These are phyloP conservation scores for Agapornis canus DNA, from an alignment of 2,797 vertebrate species.

Conservation along the genomic window DNA sequence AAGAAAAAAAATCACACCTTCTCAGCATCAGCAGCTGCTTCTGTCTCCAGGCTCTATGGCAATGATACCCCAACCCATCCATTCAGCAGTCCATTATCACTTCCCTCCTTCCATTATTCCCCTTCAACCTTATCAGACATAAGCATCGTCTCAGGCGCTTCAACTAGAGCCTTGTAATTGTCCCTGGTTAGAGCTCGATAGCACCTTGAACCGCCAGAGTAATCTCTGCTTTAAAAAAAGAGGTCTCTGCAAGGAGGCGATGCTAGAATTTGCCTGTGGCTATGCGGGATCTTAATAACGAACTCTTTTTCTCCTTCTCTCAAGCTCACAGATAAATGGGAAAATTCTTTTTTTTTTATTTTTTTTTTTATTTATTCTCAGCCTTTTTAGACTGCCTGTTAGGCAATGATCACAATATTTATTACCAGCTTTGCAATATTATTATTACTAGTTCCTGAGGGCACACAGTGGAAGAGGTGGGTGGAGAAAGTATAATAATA, in stretches of 20 bases:
- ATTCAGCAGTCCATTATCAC: slow-evolving; percentile 94
- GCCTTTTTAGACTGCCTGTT: slow-evolving; percentile 88
- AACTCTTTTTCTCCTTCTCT: slow-evolving; percentile 83
- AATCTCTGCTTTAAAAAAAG: slow-evolving; percentile 91
- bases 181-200: slow-evolving; percentile 96
- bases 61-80: slow-evolving; percentile 92
- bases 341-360: slow-evolving; percentile 78
- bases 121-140: slow-evolving; percentile 88
- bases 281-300: slow-evolving; percentile 90
- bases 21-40: slow-evolving; percentile 87
- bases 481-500: slow-evolving; percentile 58
- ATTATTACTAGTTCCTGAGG: slow-evolving; percentile 83
- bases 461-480: slow-evolving; percentile 75
- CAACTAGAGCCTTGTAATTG: slow-evolving; percentile 94
- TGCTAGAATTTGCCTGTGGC: slow-evolving; percentile 93
- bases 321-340: slow-evolving; percentile 85
- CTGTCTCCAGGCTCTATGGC: slow-evolving; percentile 91
- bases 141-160: slow-evolving; percentile 89
- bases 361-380: slow-evolving; percentile 77
- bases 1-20: slow-evolving; percentile 56
- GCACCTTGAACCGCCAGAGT: slow-evolving; percentile 97
- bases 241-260: slow-evolving; percentile 80
- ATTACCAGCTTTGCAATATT: slow-evolving; percentile 51
- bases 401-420: slow-evolving; percentile 88
- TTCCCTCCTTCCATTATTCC: slow-evolving; percentile 86